Evolutionary conservation across 2,888 invertebrate genomes (phyloP), one percentile per base, ranked within the genome.

Genomic region (Drosophila gaucha): DNA sequence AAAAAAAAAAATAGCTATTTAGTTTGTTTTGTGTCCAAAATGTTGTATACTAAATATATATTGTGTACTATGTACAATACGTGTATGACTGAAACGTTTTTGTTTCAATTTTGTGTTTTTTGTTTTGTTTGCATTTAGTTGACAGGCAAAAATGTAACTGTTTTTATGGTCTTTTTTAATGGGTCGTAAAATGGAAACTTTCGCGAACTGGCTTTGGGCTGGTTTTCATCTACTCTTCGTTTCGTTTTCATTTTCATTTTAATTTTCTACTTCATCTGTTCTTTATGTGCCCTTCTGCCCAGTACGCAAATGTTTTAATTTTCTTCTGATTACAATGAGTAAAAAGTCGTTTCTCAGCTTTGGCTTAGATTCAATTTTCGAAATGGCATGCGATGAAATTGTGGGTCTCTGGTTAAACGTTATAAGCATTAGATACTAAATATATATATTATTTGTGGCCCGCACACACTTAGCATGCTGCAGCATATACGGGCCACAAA

Each of bases 91-190:
- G 38, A 14, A 41, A 12, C 47, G 46, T 50, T 57, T 46, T 46
- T 62, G 14, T 47, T 60, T 50, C 22, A 46, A 10, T 36, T 41
- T 16, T 30, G 44, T 49, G 46, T 22, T 47, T 56, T 36, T 36
- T 57, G 39, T 20, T 26, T 41, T 54, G 41, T 63, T 50, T 58
- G 30, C 43, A 50, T 78, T 74, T 56, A 59, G 52, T 72, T 75
- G 60, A 58, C 55, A 47, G 73, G 52, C 49, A 30, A 8, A n/a
- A 60, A 50, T 57, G 56, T 73, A 33, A 33, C 35, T 51, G 31
- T 62, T 71, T 84, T 85, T 72, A 60, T 71, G 75, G 52, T n/a
- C 66, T 54, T 80, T 74, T 86, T 86, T 84, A 78, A 78, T 82
- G 82, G 58, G 46, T 83, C 86, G 63, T 80, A 80, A 86, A 80